Conservation (phyloP, 1,140 invertebrate genomes). For the Diabrotica undecimpunctata region DNA sequence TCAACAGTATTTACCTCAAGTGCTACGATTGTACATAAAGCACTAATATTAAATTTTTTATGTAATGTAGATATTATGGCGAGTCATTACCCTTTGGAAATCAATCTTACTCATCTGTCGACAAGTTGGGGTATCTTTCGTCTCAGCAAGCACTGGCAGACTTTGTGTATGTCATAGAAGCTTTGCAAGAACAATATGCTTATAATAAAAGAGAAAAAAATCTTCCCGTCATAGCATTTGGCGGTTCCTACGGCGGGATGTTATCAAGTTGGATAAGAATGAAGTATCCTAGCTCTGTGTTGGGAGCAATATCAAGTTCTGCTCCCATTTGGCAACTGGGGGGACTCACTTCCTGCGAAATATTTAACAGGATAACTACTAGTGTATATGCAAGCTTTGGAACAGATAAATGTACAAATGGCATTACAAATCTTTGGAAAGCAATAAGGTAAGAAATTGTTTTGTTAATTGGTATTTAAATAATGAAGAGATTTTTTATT, state of each 20-base stretch:
- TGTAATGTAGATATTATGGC: slow-evolving; percentile 75
- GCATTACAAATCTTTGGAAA: slow-evolving; percentile 77
- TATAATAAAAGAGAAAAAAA: slow-evolving; percentile 35
- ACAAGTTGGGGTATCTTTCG: slow-evolving; percentile 81
- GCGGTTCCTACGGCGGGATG: slow-evolving; percentile 96
- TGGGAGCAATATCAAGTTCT: slow-evolving; percentile 89
- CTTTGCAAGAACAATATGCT: slow-evolving; percentile 51
- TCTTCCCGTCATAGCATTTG: slow-evolving; percentile 84
- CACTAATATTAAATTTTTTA: too few species aligned
- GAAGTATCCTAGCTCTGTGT: slow-evolving; percentile 90
- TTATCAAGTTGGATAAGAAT: slow-evolving; percentile 91
- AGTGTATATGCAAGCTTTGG: slow-evolving; percentile 63
- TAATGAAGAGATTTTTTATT: slow-evolving; percentile 4
- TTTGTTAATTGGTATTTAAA: neutral
- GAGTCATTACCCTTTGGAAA: slow-evolving; percentile 84
- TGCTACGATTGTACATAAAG: too few species aligned
- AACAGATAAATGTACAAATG: slow-evolving; percentile 62
- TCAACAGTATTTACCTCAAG: too few species aligned
- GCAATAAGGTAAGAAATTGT: slow-evolving; percentile 56
- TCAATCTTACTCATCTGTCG: slow-evolving; percentile 61
- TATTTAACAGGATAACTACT: slow-evolving; percentile 76
- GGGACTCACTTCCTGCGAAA: slow-evolving; percentile 74
- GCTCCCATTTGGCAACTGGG: slow-evolving; percentile 91
- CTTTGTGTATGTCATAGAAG: slow-evolving; percentile 79
- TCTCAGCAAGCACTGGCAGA: slow-evolving; percentile 93